Evolutionary conservation across 2,888 invertebrate species (phyloP).

Genomic region (Smittia aterrima): DNA sequence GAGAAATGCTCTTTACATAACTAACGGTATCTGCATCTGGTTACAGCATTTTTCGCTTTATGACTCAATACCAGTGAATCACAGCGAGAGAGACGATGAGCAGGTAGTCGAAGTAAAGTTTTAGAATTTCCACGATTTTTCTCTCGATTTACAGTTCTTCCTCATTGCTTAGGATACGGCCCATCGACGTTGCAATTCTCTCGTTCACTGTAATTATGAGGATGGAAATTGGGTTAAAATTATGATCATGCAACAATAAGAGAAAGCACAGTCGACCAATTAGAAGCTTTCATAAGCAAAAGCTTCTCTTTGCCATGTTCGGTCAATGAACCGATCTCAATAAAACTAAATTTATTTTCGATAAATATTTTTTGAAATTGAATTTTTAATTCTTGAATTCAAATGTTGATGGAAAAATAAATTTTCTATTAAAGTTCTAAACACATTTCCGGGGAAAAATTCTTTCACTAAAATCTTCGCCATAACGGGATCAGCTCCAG

Average conservation of each 20-base stretch:
- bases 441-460: neutral
- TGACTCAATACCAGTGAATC: constrained; percentile 36
- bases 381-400: no score
- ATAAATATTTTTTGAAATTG: neutral
- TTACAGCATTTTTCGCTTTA: constrained; percentile 35
- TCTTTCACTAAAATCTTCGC: neutral
- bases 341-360: neutral
- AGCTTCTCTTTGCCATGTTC: neutral
- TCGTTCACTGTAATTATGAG: neutral
- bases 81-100: neutral
- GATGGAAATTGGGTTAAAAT: constrained; percentile 26
- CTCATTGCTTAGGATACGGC: neutral
- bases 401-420: neutral
- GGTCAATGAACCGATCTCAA: constrained; percentile 41
- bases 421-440: neutral
- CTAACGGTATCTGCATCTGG: constrained; percentile 40
- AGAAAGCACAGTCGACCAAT: neutral
- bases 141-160: neutral
- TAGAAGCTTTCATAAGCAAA: neutral
- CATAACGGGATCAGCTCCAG: constrained; percentile 34
- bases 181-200: neutral
- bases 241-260: constrained; percentile 19
- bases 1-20: constrained; percentile 20
- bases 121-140: neutral
- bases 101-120: constrained; percentile 7